Base-by-base conservation (phyloP, 2,797 vertebrate species). In the Pangasius sanitwongsei region DNA sequence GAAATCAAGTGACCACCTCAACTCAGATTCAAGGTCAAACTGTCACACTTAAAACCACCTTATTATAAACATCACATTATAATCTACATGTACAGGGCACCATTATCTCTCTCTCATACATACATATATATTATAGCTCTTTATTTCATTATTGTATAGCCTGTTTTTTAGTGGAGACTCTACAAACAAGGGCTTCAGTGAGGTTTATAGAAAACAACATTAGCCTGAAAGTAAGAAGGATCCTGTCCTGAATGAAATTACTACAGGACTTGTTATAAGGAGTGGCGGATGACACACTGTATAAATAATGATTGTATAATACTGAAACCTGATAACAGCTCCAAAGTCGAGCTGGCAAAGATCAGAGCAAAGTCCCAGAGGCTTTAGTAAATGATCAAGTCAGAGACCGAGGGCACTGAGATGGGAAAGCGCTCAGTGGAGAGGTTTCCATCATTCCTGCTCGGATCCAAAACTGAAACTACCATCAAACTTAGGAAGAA, bases 281-380 rank as follows among this genome's bases (percentile, higher is more conserved):
- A 87, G 85, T 57, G 82, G 77, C 83, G 70, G 83, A 84, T 89
- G 59, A 89, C 65, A 90, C 82, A 86, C 90, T 89, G 90, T 87
- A 89, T 91, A 86, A 93, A 93, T 86, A 93, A 48, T 69, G 78
- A 61, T 86, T 95, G 87, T 92, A 91, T 91, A 95, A 94, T 65
- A 48, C 34, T 90, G 85, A 87, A 90, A 81, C 72, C 87, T 28
- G 89, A 93, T 91, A 93, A 94, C 57, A 65, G 92, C 90, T 93
- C 89, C 91, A 93, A 92, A 93, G 93, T 90, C 89, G 87, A 90
- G 88, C 89, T 90, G 87, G 90, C 61, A 81, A 55, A 89, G 78
- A 90, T 90, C 91, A 82, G 91, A 91, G 74, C 91, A 93, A 91
- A 89, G 93, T 93, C 85, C 86, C 92, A 95, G 94, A 95, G 59